Base-by-base conservation (phyloP, 2,888 invertebrate genomes). In the Augochlorella aurata region DNA sequence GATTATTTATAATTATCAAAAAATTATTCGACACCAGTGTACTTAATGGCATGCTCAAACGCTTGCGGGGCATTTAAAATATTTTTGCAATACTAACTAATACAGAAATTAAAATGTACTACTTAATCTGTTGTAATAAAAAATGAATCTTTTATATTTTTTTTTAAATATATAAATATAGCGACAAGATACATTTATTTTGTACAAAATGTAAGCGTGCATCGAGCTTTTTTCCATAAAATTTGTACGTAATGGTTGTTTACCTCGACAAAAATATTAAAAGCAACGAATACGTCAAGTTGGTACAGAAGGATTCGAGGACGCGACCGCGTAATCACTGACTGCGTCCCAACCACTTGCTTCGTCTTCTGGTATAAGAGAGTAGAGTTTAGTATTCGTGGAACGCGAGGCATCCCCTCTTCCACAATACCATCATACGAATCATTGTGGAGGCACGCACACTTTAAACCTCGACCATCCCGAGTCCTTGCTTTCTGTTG, bases 251-350 rank as follows among this genome's bases (percentile, higher is more conserved):
- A 72, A 72, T 38, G 12, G 24, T 69, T 49, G 16, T 29, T 84
- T 84, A 83, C 84, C 84, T 83, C 12, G 44, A 29, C 52, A 61
- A 68, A 63, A 70, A 75, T 38, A 72, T 73, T 65, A 21, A n/a
- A 24, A 72, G 16, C 68, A 52, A n/a, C 29, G 58, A 71, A 38
- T 47, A 67, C 52, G 63, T 69, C 63, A 21, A 63, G 49, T 49
- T 21, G 69, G 49, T n/a, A 47, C 38, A 75, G 72, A 82, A 86
- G 65, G 58, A 83, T 79, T 80, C 76, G 50, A 71, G 77, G 76
- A 78, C 77, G 82, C 89, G 82, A 73, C 79, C 84, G 82, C 83
- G 80, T 79, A 73, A 83, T 81, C 77, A 87, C 84, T 77, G 83
- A 84, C 72, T 85, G 49, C 54, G 67, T 45, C 74, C 61, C n/a